Base-by-base conservation (phyloP, 1,140 invertebrate genomes). In the Aphaenogaster floridana region DNA sequence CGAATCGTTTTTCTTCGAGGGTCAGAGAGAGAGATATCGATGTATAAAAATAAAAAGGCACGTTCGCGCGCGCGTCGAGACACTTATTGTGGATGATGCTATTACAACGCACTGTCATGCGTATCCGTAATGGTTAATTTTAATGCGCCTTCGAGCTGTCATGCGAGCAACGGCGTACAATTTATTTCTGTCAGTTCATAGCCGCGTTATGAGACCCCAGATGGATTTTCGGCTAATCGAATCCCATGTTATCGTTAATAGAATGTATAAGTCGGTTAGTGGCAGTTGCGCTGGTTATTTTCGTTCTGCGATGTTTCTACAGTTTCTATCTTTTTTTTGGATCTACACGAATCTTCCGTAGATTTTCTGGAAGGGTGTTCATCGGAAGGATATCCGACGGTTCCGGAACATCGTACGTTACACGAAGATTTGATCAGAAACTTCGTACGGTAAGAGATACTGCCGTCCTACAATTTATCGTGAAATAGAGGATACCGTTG, bases 1-100 rank as follows among this genome's bases (percentile, higher is more conserved):
- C 89, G 90, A 91, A 88, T 90, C 89, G 89, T 86, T 88, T 86
- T 90, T 90, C 86, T 90, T 91, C 83, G 86, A 72, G 86, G 77
- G 28, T 48, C 81, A 64, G 77, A 86, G 72, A 79, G 72, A 79
- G 69, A 86, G 84, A 91, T 79, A 90, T 88, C 86, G 57, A 85
- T 69, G 69, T 61, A 64, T 84, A 79, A 63, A 87, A 86, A 71
- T 83, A 86, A 90, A 90, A 72, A 72, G 52, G 69, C 54, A 39
- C 54, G 69, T 61, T 59, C 11, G 4, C 28, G 71, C 34, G 66
- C 66, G 21, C 42, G 50, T 54, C 42, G 74, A 52, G 48, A 79
- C 48, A 79, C n/a, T 76, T 63, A 84, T 84, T 76, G 64, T 48
- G 42, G 34, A 54, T 52, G 28, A 64, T 11, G 8, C 21, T 36